A percentile compares a stretch with the other conserved stretches of the same genome.
Evolutionary conservation across 2,888 invertebrate species (phyloP).

Genomic region (Odontocolon sp.): DNA sequence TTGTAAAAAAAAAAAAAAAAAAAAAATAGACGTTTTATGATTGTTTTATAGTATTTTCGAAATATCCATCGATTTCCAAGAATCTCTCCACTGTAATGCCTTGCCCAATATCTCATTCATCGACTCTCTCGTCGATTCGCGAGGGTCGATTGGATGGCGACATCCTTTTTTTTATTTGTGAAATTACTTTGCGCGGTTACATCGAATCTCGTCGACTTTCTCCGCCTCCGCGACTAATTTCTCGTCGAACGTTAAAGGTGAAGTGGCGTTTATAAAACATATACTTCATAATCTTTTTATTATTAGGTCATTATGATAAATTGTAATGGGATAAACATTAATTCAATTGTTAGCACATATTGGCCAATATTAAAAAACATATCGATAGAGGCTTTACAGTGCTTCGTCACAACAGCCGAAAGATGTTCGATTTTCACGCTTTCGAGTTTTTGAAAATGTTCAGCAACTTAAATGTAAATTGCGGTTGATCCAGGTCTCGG

Average conservation of each 20-base stretch:
- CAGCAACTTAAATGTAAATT: neutral
- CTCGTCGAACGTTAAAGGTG: slow-evolving; percentile 1
- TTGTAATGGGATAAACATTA: too few species aligned
- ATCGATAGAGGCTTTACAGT: too few species aligned
- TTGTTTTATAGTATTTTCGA: too few species aligned
- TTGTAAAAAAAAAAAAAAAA: too few species aligned
- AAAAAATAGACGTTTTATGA: too few species aligned
- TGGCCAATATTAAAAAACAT: neutral
- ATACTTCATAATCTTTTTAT: too few species aligned
- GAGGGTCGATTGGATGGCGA: slow-evolving; percentile 57
- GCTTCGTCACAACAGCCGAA: too few species aligned
- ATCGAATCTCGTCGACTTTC: slow-evolving; percentile 30
- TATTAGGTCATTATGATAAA: too few species aligned
- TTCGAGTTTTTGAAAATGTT: neutral
- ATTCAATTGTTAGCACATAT: neutral
- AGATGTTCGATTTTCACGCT: slow-evolving; percentile 7
- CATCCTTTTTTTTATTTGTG: slow-evolving; percentile 36
- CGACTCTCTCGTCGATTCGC: slow-evolving; percentile 23
- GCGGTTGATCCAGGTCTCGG: slow-evolving; percentile 4
- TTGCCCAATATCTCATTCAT: slow-evolving; percentile 35
- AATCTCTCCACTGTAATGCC: neutral
- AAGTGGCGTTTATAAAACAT: neutral
- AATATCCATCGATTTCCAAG: slow-evolving; percentile 1
- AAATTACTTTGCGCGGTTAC: slow-evolving; percentile 33
- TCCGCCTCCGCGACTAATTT: slow-evolving; percentile 9